phyloP scores from a whole-genome alignment of 2,113 vertebrate genomes.

The Sminthopsis crassicaudata region DNA sequence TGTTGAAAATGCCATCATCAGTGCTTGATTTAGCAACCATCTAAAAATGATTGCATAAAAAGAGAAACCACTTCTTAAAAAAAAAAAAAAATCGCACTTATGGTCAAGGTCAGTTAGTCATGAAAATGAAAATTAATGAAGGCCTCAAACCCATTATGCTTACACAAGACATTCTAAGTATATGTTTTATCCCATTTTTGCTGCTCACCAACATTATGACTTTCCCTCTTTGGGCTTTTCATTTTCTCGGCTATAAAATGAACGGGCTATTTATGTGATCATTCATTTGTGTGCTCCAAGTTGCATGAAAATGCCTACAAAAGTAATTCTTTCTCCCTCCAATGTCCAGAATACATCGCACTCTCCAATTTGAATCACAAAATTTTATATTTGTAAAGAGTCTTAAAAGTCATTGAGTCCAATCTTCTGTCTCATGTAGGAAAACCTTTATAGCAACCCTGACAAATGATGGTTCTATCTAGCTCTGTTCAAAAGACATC shows the following conservation, averaged over 20 bases:
- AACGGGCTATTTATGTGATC: neutral
- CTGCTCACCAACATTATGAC: neutral
- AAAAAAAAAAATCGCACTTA: neutral
- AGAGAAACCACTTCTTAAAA: neutral
- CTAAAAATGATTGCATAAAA: neutral
- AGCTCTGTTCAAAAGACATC: neutral
- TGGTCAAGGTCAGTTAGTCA: neutral
- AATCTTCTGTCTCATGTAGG: neutral
- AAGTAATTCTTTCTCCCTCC: neutral
- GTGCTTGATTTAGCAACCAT: neutral
- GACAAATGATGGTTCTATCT: neutral
- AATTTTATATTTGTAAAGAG: neutral
- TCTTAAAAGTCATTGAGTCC: neutral
- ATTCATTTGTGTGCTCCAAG: neutral
- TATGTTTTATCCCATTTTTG: neutral
- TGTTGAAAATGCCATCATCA: neutral
- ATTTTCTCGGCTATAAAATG: neutral
- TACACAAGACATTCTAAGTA: neutral
- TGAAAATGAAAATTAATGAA: neutral
- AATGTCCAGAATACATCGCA: neutral
- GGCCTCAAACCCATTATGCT: neutral
- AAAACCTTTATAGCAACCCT: neutral
- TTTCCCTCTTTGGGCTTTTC: neutral
- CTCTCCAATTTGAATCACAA: neutral
- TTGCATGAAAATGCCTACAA: neutral